phyloP scores from a whole-genome alignment of 2,888 invertebrate species.

The Tolmerus cingulatus region DNA sequence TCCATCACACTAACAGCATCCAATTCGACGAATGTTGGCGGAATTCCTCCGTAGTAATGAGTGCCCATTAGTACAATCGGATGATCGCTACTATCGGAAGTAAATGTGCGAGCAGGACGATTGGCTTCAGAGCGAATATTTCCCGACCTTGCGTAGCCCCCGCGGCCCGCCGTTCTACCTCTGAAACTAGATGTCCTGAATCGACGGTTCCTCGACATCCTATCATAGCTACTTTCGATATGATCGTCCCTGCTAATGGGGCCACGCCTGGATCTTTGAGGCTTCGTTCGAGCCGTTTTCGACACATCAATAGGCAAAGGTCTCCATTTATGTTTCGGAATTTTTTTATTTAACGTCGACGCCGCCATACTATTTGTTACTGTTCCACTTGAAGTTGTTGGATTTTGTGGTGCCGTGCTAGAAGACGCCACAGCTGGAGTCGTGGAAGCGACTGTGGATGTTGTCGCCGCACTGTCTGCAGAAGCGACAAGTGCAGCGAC shows the following conservation, averaged over 20 bases:
- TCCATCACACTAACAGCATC: constrained; percentile 75
- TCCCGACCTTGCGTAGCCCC: constrained; percentile 65
- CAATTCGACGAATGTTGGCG: constrained; percentile 60
- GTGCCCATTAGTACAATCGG: constrained; percentile 62
- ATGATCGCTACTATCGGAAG: constrained; percentile 59
- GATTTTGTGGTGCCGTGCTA: not conserved
- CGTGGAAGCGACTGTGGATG: not conserved
- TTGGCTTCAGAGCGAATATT: constrained; percentile 65
- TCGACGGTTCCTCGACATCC: constrained; percentile 58
- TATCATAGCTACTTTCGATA: constrained; percentile 53
- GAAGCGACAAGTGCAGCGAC: constrained; percentile 31
- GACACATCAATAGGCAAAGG: constrained; percentile 85
- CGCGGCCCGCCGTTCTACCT: constrained; percentile 58
- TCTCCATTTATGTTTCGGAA: constrained; percentile 83
- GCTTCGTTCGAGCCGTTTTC: constrained; percentile 70
- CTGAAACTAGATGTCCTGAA: constrained; percentile 60
- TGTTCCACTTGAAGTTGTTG: constrained; percentile 36
- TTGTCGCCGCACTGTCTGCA: not conserved
- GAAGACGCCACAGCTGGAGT: not conserved
- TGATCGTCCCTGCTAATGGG: constrained; percentile 56
- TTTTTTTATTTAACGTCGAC: constrained; percentile 58
- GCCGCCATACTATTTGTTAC: constrained; percentile 36
- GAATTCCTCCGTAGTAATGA: constrained; percentile 62
- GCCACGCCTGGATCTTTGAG: constrained; percentile 67
- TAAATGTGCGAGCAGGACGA: constrained; percentile 57